Evolutionary conservation across 30 jellyfish, hydroid and myxozoan species (phyloP).

Genomic region (Turritopsis dohrnii): DNA sequence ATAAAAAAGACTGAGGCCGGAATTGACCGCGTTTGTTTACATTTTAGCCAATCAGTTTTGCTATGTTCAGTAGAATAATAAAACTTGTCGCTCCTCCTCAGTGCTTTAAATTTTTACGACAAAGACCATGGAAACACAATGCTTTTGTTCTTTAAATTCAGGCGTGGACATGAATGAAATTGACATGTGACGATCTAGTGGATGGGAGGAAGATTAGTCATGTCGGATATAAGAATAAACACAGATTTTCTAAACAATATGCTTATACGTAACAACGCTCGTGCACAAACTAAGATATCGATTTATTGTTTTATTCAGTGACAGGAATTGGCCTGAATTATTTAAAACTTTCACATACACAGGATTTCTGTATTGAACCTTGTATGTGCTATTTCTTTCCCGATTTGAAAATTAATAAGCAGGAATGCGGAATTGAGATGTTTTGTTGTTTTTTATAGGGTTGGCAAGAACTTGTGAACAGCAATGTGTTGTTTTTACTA

Average conservation of each 20-base stretch:
- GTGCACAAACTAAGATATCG: no score
- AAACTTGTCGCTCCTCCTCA: neutral
- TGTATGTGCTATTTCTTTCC: neutral
- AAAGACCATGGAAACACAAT: neutral
- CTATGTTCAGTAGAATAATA: neutral
- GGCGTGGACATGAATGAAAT: neutral
- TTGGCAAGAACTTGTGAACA: slow-evolving; percentile 78
- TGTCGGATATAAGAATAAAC: neutral
- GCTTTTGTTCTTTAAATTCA: neutral
- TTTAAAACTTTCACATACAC: no score
- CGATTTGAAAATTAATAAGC: neutral
- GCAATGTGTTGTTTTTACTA: slow-evolving; percentile 50
- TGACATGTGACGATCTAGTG: neutral
- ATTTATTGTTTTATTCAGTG: no score
- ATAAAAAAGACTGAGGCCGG: neutral
- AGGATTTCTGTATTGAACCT: no score
- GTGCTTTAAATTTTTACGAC: neutral
- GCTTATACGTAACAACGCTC: no score
- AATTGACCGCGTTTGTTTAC: neutral
- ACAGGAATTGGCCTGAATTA: no score
- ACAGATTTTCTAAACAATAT: no score
- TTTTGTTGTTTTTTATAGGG: slow-evolving; percentile 57
- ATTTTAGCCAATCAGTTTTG: neutral
- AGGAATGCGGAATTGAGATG: neutral
- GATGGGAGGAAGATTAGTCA: neutral